Base-by-base conservation (phyloP, 2,888 invertebrate species). In the Odontothrips loti region DNA sequence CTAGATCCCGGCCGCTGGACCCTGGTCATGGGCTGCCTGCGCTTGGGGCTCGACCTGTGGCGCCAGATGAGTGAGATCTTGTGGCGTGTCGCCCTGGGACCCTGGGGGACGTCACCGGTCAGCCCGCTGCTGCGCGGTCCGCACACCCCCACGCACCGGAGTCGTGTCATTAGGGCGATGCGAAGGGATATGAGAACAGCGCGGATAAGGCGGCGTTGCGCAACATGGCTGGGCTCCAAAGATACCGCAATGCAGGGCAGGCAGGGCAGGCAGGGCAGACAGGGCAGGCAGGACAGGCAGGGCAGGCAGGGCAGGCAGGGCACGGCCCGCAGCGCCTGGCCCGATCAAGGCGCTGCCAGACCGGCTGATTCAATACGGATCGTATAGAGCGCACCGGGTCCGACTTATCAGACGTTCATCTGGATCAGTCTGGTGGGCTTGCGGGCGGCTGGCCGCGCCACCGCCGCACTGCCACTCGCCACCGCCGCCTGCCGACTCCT, bases 321-420 rank as follows among this genome's bases (percentile, higher is more conserved):
- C 51, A 17, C 51, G 17, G 15, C 15, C 51, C 51, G 51, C 51
- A 51, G 17, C 17, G 58, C 15, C 17, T 17, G 58, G 6, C 3
- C 34, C 34, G 34, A 43, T 11, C n/a, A 58, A 17, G 58, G 17
- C 58, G n/a, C 58, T 10, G n/a, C 58, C 20, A n/a, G 17, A 15
- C 34, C 34, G 34, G 58, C 58, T 58, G 58, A 58, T 58, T 58
- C 58, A 58, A 58, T 58, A 58, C 23, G 68, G 68, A 12, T 27
- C 68, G 68, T 75, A 75, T 27, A 23, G 68, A 68, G 68, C 34
- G 34, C 68, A 68, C 58, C 58, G 68, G 27, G 68, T 6, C 34
- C 34, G 34, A 75, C 23, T 75, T 75, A 75, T 75, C 68, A 23
- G 68, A 27, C 68, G 27, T 27, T 27, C 68, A 75, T 75, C 68